Conservation (phyloP, 92 coral and sea anemone species). For the Phenganax stokvisi region DNA sequence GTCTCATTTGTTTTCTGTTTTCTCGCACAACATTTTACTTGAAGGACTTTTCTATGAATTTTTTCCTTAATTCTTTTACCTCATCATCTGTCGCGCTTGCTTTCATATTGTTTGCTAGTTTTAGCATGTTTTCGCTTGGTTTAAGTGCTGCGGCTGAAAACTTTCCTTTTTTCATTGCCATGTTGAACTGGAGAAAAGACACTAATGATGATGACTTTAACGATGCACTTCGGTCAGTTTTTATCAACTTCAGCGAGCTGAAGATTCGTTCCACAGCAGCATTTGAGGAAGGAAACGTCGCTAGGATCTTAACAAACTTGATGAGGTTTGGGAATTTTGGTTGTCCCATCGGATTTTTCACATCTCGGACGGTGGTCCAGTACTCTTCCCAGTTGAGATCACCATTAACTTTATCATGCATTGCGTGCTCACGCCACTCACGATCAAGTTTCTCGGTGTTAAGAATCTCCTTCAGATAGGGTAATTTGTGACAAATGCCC, state of each 20-base stretch:
- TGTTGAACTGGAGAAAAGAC: conserved; percentile 1
- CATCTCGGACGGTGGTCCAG: conserved; percentile 6
- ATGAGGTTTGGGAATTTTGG: conserved; percentile 6
- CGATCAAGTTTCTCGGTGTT: conserved; percentile 10
- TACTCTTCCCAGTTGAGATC: background rate
- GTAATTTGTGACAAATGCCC: background rate
- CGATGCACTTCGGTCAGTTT: conserved; percentile 10
- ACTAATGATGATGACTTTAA: conserved; percentile 18
- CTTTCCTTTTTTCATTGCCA: conserved; percentile 11
- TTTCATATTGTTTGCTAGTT: conserved; percentile 13
- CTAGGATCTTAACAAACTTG: background rate
- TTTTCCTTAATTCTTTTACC: conserved; percentile 2
- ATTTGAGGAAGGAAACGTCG: conserved; percentile 2
- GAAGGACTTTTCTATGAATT: background rate
- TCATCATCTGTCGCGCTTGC: conserved; percentile 13
- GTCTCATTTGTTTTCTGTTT: too few relatives aligned
- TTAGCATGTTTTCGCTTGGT: conserved; percentile 13
- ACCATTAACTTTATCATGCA: background rate
- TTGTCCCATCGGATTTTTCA: background rate
- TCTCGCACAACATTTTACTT: too few relatives aligned
- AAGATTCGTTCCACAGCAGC: conserved; percentile 13
- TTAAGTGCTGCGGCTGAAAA: conserved; percentile 13
- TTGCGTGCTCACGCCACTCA: conserved; percentile 21
- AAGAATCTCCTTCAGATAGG: conserved; percentile 12
- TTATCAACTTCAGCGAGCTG: conserved; percentile 9